A percentile compares a stretch with the other conserved stretches of the same genome.
Evolutionary conservation across 2,888 invertebrate genomes (phyloP).

Genomic region (Spisula subtruncata): DNA sequence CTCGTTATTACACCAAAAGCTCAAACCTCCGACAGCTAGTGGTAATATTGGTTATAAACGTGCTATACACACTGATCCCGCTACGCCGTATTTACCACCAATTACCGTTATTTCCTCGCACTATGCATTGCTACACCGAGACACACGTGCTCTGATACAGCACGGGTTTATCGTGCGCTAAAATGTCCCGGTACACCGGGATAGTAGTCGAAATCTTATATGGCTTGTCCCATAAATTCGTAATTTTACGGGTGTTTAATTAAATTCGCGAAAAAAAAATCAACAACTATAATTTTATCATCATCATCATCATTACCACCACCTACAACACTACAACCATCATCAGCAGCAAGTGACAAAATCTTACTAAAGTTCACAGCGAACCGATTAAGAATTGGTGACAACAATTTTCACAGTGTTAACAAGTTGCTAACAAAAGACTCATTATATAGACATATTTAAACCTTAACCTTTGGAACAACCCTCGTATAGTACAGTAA

Average conservation of each 20-base stretch:
- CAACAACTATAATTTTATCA: not conserved
- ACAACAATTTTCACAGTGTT: not conserved
- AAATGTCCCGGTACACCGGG: not conserved
- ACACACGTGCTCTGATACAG: not conserved
- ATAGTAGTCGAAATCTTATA: not conserved
- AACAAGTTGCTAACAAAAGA: conserved; percentile 22
- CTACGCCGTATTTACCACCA: too few relatives aligned
- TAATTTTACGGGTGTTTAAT: not conserved
- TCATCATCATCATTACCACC: conserved; percentile 19
- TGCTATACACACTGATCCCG: too few relatives aligned
- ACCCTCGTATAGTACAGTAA: conserved; percentile 54
- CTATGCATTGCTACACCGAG: too few relatives aligned
- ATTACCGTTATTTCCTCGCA: too few relatives aligned
- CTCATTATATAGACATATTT: conserved; percentile 17
- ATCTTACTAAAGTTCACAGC: not conserved
- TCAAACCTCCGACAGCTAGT: too few relatives aligned
- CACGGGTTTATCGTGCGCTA: not conserved
- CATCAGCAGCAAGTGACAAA: not conserved
- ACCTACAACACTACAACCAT: not conserved
- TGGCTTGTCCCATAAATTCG: not conserved
- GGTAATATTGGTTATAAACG: too few relatives aligned
- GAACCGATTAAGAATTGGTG: not conserved
- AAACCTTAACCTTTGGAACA: conserved; percentile 27
- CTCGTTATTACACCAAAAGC: too few relatives aligned
- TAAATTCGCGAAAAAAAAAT: not conserved